Base-by-base conservation (phyloP, 2,113 vertebrate genomes). In the Rhinolophus ferrumequinum region DNA sequence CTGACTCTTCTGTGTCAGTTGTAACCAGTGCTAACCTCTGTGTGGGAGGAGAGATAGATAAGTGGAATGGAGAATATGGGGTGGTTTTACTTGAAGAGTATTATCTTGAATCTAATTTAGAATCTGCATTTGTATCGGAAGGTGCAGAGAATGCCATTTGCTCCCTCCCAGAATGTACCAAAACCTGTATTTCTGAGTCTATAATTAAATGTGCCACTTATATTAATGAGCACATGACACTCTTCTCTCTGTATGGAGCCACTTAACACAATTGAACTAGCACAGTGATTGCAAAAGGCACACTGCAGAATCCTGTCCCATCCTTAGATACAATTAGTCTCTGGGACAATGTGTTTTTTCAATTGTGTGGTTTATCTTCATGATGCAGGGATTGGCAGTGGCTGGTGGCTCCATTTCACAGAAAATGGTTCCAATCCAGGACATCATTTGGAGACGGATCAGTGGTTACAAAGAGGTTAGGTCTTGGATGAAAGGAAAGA, bases 171-270 rank as follows among this genome's bases (percentile, higher is more conserved):
- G 44, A 93, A 69, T 56, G 83, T 95, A 77, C 91, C 95, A 80
- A 92, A 97, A 96, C 87, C 50, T 18, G 56, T 38, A 54, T 19
- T 33, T 9, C 82, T 24, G 54, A 47, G 52, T 84, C 83, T 97
- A 8, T 87, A 96, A 88, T 52, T 95, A 96, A 93, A 94, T 33
- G 41, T 62, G 28, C 79, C 93, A 94, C 93, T 91, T 90, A 97
- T 75, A 30, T 12, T 95, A 98, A 94, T 75, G 88, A 95, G 95
- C 87, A 83, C 70, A 47, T 66, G 77, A 77, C 69, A 60, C 44
- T 81, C 86, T 84, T 84, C 35, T 58, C 33, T 88, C 50, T 80
- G 28, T n/a, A 58, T 75, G 8, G 60, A 90, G 76, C 94, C 88
- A 95, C 21, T 88, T 92, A 88, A 35, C 22, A 83, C 35, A 62